Evolutionary conservation across 2,797 vertebrate genomes (phyloP).

Genomic region (Microhierax caerulescens): DNA sequence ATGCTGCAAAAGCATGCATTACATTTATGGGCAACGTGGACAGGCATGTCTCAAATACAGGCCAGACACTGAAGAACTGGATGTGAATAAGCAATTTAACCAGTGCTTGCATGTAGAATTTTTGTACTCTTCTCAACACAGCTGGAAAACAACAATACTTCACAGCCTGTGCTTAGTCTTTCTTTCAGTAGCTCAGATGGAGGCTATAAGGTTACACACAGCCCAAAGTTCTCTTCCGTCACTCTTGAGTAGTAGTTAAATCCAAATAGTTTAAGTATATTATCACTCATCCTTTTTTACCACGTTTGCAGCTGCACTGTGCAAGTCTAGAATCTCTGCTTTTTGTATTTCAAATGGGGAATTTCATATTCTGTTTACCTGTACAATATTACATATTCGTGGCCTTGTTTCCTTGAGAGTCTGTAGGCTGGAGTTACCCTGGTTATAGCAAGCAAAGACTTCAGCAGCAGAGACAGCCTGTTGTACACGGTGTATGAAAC

Average conservation of each 20-base stretch:
- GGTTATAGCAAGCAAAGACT: constrained; percentile 96
- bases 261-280: not conserved
- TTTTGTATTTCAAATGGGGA: not conserved
- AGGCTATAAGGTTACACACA: not conserved
- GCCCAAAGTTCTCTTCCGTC: not conserved
- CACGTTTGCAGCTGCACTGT: not conserved
- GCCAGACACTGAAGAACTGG: not conserved
- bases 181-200: not conserved
- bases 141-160: not conserved
- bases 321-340: not conserved
- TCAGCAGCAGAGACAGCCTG: constrained; percentile 93
- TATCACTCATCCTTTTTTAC: not conserved
- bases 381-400: constrained; percentile 98
- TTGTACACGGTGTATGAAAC: constrained; percentile 99
- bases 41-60: not conserved
- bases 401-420: constrained; percentile 96
- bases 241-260: not conserved
- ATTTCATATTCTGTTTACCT: constrained; percentile 78
- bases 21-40: not conserved
- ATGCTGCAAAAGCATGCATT: not conserved
- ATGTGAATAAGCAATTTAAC: not conserved
- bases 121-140: not conserved
- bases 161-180: not conserved
- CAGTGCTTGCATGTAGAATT: not conserved
- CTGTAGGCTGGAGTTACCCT: constrained; percentile 97